A percentile compares a stretch with the other conserved stretches of the same genome.
Evolutionary conservation across 2,113 vertebrate species (phyloP).

Genomic region (Psephotus haematonotus): DNA sequence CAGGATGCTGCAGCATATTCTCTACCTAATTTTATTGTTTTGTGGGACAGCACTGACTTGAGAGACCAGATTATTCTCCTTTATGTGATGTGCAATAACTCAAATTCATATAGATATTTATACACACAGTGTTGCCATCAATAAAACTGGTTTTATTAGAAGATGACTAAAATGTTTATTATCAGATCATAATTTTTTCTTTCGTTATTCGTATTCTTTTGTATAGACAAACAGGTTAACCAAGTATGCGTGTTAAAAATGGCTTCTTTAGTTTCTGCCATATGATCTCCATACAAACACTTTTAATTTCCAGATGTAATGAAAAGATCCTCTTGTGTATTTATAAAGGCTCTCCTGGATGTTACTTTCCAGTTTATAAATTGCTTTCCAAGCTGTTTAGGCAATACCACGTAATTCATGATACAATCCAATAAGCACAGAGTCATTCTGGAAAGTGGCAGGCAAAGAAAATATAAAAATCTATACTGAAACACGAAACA

Average conservation of each 20-base stretch:
- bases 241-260: not conserved
- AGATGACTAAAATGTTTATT: not conserved
- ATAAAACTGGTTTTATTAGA: not conserved
- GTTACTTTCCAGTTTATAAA: not conserved
- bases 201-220: not conserved
- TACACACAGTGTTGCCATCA: not conserved
- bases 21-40: not conserved
- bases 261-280: not conserved
- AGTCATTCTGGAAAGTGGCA: not conserved
- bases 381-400: not conserved
- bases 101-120: not conserved
- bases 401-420: not conserved
- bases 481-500: not conserved
- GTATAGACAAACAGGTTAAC: not conserved
- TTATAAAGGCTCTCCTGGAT: not conserved
- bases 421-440: not conserved
- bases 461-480: not conserved
- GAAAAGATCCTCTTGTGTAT: not conserved
- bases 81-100: not conserved
- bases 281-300: not conserved
- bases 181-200: not conserved
- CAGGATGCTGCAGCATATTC: not conserved
- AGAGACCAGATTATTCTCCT: not conserved
- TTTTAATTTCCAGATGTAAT: constrained; percentile 24
- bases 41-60: not conserved